These are phyloP conservation scores for Sphaerophoria rueppellii DNA, from an alignment of 2,888 invertebrate species.

Conservation along the genomic window DNA sequence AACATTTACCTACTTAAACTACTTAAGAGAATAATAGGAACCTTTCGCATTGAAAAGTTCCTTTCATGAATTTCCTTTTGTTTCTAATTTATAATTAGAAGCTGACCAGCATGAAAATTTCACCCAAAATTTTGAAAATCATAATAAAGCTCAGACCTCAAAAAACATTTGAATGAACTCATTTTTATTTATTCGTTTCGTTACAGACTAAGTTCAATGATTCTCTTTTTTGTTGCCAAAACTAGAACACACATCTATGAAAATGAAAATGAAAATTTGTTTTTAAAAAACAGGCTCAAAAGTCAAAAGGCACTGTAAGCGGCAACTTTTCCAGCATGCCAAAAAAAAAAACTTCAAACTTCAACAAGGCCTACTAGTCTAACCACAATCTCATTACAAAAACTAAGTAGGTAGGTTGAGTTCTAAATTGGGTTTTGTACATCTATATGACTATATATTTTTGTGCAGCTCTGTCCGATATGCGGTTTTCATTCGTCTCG, in stretches of 20 bases:
- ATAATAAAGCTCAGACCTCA: neutral
- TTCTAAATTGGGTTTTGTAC: constrained; percentile 3
- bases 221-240: neutral
- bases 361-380: neutral
- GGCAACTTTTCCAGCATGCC: neutral
- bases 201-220: neutral
- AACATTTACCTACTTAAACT: too few relatives aligned
- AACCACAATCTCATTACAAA: neutral
- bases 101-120: too few relatives aligned
- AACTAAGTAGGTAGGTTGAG: constrained; percentile 6
- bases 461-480: neutral
- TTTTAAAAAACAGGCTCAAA: neutral
- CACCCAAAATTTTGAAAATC: neutral
- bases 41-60: too few relatives aligned
- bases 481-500: neutral
- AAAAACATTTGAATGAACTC: neutral
- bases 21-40: too few relatives aligned
- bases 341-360: constrained; percentile 1
- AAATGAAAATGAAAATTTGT: constrained; percentile 21
- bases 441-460: neutral
- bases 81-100: too few relatives aligned
- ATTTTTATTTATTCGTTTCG: neutral
- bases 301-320: neutral
- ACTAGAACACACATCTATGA: constrained; percentile 3
- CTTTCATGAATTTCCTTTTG: too few relatives aligned